Evolutionary conservation across 2,797 vertebrate genomes (phyloP).

Genomic region (Myotis findleyi): DNA sequence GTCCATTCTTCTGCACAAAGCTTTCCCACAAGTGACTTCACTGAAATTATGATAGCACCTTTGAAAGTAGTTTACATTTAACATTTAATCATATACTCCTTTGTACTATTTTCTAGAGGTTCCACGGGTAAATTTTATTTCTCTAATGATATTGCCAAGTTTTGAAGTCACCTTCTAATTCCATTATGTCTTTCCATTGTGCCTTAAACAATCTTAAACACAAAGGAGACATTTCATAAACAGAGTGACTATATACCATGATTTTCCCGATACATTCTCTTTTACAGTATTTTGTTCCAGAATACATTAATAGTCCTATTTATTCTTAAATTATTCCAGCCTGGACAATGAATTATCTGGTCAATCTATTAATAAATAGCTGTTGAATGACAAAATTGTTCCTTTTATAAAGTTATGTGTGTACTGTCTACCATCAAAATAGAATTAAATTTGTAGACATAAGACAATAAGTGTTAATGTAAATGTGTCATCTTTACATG

Average conservation of each 20-base stretch:
- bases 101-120: neutral
- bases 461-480: neutral
- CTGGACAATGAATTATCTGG: neutral
- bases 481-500: conserved; percentile 5
- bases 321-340: neutral
- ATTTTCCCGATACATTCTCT: neutral
- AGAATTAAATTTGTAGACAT: conserved; percentile 9
- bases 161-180: neutral
- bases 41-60: neutral
- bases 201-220: neutral
- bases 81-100: neutral
- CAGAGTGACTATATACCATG: neutral
- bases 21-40: neutral
- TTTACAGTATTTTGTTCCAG: neutral
- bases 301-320: neutral
- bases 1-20: neutral
- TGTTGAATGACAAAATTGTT: neutral
- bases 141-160: neutral
- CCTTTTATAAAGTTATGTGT: neutral
- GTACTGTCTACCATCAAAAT: neutral
- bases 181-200: neutral
- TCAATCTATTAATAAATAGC: conserved; percentile 3
- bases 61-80: neutral
- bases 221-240: neutral
- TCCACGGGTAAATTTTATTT: neutral